Evolutionary conservation across 2,113 vertebrate species (phyloP), one percentile per base, ranked within the genome.

Genomic region (Stigmatopora argus): DNA sequence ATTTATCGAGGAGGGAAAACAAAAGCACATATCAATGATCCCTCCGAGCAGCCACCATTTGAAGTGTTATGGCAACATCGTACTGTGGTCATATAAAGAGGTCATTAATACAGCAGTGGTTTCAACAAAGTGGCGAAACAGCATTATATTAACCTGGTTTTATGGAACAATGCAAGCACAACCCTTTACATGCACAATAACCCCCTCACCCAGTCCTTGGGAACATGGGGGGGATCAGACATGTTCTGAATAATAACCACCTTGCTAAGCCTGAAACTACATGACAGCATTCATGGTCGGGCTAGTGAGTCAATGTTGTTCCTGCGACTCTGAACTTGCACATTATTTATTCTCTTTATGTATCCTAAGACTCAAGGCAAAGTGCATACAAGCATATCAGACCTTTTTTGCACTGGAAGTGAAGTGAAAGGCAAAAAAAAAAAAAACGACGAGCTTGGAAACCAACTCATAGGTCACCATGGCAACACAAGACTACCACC

Each of bases 301-400:
- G 19, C 45, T 61, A 45, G 59, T 45, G 41, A 61, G 59, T 61
- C 59, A 45, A 44, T 46, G 38, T 61, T 61, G 23, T 23, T 23
- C 41, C 38, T 61, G 38, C n/a, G 6, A 61, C 59, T 60, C 31
- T 38, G 56, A 15, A 58, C 15, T 13, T 4, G 35, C 18, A 45
- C 5, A 45, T 5, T 21, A n/a, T 21, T 12, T 26, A 52, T 26
- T 41, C 12, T 13, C 12, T 14, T 4, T 3, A 18, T 49, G 3
- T 46, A 19, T 53, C 19, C 3, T 53, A 21, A 23, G 19, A 26
- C 21, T 55, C 21, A 55, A 55, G 21, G 21, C 52, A 55, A 55
- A 26, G 13, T 5, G 11, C 52, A 15, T 55, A 26, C 21, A 26
- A 55, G 52, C 1, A n/a, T 9, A 7, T 21, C 49, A 52, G 49